Percentiles rank a stretch among this genome's conserved stretches.
Conservation (phyloP, 2,113 vertebrate genomes). For the Turnix velox region DNA sequence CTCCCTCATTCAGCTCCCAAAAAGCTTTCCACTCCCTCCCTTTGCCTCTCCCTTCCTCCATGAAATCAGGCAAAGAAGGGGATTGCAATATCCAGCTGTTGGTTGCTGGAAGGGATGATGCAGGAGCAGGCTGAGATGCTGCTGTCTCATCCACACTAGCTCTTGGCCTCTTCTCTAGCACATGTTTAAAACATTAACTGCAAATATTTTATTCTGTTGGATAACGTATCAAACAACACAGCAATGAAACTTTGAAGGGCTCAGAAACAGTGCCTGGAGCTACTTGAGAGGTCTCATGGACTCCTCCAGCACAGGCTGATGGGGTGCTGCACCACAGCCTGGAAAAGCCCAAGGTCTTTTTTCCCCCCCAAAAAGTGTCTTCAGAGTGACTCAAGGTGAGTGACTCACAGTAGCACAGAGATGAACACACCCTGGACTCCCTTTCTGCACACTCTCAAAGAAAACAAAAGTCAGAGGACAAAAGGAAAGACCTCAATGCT, state of each 20-base stretch:
- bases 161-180: not conserved
- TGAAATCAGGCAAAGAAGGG: not conserved
- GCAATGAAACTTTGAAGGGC: conserved; percentile 43
- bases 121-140: not conserved
- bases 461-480: not conserved
- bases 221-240: conserved; percentile 49
- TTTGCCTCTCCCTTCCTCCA: not conserved
- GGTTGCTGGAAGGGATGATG: not conserved
- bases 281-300: not conserved
- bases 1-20: not conserved
- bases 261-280: conserved; percentile 26
- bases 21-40: not conserved
- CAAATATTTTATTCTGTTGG: conserved; percentile 63
- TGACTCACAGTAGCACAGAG: not conserved
- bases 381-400: not conserved
- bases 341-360: not conserved
- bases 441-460: not conserved
- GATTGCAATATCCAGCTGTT: accelerated
- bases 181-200: conserved; percentile 58
- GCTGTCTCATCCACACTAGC: not conserved
- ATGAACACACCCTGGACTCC: not conserved
- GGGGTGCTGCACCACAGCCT: not conserved
- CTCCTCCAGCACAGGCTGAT: not conserved
- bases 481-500: not conserved
- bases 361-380: not conserved